These are phyloP conservation scores for Thereva nobilitata DNA, from an alignment of 2,888 invertebrate species.

Conservation along the genomic window DNA sequence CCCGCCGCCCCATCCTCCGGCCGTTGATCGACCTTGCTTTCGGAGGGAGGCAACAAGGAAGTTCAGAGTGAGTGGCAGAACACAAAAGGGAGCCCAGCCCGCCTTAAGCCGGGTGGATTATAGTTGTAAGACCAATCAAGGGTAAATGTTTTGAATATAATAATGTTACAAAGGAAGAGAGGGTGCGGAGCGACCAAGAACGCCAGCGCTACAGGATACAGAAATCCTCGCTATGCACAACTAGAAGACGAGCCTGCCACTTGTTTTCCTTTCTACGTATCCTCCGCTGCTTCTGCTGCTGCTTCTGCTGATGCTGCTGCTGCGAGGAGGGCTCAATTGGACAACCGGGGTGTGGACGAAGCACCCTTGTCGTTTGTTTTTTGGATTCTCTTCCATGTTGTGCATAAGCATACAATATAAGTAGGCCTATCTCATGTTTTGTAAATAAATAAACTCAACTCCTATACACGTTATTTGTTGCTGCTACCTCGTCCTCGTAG, in stretches of 20 bases:
- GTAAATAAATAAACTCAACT: slow-evolving; percentile 27
- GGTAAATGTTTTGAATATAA: slow-evolving; percentile 50
- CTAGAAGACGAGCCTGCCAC: slow-evolving; percentile 22
- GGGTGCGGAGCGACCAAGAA: background rate
- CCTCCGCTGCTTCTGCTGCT: slow-evolving; percentile 19
- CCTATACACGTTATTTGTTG: slow-evolving; percentile 27
- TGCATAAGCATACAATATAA: background rate
- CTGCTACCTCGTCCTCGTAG: slow-evolving; percentile 3
- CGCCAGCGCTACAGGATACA: slow-evolving; percentile 5
- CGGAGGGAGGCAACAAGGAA: slow-evolving; percentile 27
- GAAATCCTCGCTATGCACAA: slow-evolving; percentile 27
- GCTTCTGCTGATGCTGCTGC: slow-evolving; percentile 16
- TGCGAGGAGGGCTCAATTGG: background rate
- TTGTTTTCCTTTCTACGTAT: slow-evolving; percentile 28
- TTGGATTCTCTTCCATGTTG: background rate
- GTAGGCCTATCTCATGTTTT: slow-evolving; percentile 21
- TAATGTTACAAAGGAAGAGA: slow-evolving; percentile 40
- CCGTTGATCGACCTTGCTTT: slow-evolving; percentile 4
- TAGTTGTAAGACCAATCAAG: slow-evolving; percentile 48
- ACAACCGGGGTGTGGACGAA: no score
- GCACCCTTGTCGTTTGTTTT: slow-evolving; percentile 8
- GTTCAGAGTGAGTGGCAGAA: slow-evolving; percentile 34
- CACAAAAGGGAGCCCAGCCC: slow-evolving; percentile 37
- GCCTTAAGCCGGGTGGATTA: slow-evolving; percentile 47
- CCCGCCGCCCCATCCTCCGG: slow-evolving; percentile 2